phyloP scores from a whole-genome alignment of 1,140 invertebrate species.

The Seison nebaliae region DNA sequence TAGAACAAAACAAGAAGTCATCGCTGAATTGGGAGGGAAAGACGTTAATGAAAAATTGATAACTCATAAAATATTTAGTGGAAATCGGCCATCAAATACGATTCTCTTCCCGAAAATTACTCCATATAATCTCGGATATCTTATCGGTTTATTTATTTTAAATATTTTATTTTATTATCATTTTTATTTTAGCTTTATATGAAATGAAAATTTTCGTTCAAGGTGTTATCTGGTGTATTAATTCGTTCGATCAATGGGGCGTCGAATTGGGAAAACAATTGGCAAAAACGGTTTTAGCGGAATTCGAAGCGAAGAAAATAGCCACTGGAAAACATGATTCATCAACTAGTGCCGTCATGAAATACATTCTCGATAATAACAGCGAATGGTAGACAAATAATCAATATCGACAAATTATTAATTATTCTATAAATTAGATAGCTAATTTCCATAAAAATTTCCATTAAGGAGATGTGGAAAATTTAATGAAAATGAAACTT shows the following conservation, averaged over 20 bases:
- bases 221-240: constrained; percentile 94
- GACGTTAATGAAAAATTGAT: constrained; percentile 43
- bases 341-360: constrained; percentile 77
- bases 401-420: no score
- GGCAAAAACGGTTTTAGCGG: constrained; percentile 81
- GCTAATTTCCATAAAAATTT: no score
- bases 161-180: constrained; percentile 15
- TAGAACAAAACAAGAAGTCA: constrained; percentile 20
- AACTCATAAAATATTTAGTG: constrained; percentile 84
- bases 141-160: no score
- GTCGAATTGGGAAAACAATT: constrained; percentile 93
- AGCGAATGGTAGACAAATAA: no score
- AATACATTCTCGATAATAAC: no score
- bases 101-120: constrained; percentile 73
- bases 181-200: constrained; percentile 55
- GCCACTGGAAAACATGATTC: constrained; percentile 47
- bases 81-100: constrained; percentile 86
- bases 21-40: constrained; percentile 19
- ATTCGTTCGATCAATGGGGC: constrained; percentile 98
- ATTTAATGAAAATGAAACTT: no score
- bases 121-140: constrained; percentile 66
- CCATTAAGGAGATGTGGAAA: no score
- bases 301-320: constrained; percentile 40
- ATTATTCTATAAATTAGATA: no score
- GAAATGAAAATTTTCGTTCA: constrained; percentile 97